These are phyloP conservation scores for Pelusios castaneus DNA, from an alignment of 2,113 vertebrate genomes.

Conservation along the genomic window DNA sequence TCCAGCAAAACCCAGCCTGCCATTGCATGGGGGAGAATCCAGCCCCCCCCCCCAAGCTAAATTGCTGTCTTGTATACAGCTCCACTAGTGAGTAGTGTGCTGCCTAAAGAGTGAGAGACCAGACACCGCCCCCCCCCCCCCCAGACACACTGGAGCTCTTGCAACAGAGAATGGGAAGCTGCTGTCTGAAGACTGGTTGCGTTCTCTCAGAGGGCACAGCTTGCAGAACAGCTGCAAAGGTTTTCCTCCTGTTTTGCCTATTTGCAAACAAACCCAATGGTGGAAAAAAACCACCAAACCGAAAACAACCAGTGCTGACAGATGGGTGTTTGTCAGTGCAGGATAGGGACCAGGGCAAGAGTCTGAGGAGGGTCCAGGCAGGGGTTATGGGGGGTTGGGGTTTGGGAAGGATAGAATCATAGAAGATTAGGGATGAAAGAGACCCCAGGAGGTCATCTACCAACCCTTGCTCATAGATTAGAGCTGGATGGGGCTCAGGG, in stretches of 20 bases:
- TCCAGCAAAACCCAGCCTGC: neutral
- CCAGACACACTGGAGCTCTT: fast-evolving
- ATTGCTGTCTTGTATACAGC: neutral
- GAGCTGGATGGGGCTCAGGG: neutral
- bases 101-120: neutral
- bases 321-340: neutral
- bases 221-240: neutral
- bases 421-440: no score
- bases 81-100: neutral
- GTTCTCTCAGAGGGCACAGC: neutral
- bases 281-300: no score
- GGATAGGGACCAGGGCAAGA: neutral
- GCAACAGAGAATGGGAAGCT: neutral
- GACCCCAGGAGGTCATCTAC: no score
- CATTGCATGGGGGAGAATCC: neutral
- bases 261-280: neutral
- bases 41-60: neutral
- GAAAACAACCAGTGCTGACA: no score
- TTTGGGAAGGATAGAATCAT: no score
- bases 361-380: no score
- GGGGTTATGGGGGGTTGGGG: no score
- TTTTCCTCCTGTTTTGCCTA: neutral
- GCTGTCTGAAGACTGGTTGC: neutral
- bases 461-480: no score
- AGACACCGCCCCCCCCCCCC: neutral